Percentiles rank a stretch among this genome's conserved stretches.
Evolutionary conservation across 1,140 invertebrate species (phyloP).

Genomic region (Spodoptera litura): DNA sequence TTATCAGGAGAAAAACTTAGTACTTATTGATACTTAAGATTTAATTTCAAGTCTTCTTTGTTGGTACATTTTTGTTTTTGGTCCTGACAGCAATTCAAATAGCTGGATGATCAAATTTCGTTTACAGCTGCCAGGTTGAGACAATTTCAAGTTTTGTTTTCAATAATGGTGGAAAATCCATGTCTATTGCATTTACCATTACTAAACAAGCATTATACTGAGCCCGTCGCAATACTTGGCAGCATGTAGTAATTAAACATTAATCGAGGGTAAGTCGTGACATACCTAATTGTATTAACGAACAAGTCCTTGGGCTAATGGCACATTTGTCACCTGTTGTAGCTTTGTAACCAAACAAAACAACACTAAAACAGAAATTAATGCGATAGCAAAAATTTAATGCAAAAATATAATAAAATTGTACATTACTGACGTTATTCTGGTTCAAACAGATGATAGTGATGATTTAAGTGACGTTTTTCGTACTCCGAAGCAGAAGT

Average conservation of each 20-base stretch:
- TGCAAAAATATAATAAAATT: no score
- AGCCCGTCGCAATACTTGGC: slow-evolving; percentile 21
- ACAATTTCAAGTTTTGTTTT: no score
- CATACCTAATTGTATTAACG: slow-evolving; percentile 34
- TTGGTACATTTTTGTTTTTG: not conserved
- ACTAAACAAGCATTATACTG: slow-evolving; percentile 23
- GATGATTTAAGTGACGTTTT: no score
- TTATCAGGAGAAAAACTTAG: not conserved
- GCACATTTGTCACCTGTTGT: not conserved
- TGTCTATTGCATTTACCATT: not conserved
- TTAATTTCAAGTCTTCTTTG: not conserved
- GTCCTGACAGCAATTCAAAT: not conserved
- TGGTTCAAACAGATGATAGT: no score
- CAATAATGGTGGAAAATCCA: no score
- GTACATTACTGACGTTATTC: no score
- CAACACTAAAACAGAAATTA: not conserved
- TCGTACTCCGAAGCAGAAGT: no score
- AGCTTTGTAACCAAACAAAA: not conserved
- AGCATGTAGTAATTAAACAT: slow-evolving; percentile 20
- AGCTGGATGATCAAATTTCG: no score
- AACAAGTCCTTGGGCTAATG: slow-evolving; percentile 32
- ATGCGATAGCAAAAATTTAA: not conserved
- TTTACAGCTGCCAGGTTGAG: no score
- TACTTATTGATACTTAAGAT: no score
- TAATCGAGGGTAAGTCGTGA: slow-evolving; percentile 36